Conservation (phyloP, 64 coral and sea anemone species). For the Catalaphyllia jardinei region DNA sequence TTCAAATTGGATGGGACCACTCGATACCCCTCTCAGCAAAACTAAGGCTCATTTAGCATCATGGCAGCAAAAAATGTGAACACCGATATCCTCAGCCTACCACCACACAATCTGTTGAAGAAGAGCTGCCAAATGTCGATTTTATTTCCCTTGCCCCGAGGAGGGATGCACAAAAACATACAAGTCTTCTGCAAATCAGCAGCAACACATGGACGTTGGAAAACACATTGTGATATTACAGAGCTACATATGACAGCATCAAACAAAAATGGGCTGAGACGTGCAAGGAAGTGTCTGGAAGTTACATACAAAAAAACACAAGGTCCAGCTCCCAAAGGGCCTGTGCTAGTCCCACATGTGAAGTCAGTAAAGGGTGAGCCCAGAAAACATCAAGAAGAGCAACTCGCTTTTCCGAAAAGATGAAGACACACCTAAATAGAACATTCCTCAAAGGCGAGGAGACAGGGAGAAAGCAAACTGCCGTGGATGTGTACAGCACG, state of each 20-base stretch:
- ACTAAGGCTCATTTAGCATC: too few relatives aligned
- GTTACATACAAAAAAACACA: neutral
- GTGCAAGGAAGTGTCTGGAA: neutral
- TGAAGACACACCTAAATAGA: slow-evolving; percentile 16
- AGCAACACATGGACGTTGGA: slow-evolving; percentile 36
- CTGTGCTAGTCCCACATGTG: neutral
- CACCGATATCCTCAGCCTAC: too few relatives aligned
- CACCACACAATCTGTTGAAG: too few relatives aligned
- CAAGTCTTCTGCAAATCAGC: neutral
- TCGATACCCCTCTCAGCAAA: too few relatives aligned
- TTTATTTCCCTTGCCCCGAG: slow-evolving; percentile 1
- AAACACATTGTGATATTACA: neutral
- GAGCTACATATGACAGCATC: slow-evolving; percentile 10
- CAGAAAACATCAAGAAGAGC: slow-evolving; percentile 13
- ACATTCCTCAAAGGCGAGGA: slow-evolving; percentile 46
- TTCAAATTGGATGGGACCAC: too few relatives aligned
- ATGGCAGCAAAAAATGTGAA: too few relatives aligned
- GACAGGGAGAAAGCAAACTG: slow-evolving; percentile 18
- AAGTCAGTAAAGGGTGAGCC: neutral
- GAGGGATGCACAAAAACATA: slow-evolving; percentile 23
- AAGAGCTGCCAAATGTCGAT: too few relatives aligned
- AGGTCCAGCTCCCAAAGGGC: neutral
- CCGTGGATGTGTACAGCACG: slow-evolving; percentile 1
- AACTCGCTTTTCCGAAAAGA: slow-evolving; percentile 31
- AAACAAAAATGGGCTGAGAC: slow-evolving; percentile 4